A percentile compares a stretch with the other conserved stretches of the same genome.
Evolutionary conservation across 1,140 invertebrate genomes (phyloP).

Genomic region (Armadillidium nasatum): DNA sequence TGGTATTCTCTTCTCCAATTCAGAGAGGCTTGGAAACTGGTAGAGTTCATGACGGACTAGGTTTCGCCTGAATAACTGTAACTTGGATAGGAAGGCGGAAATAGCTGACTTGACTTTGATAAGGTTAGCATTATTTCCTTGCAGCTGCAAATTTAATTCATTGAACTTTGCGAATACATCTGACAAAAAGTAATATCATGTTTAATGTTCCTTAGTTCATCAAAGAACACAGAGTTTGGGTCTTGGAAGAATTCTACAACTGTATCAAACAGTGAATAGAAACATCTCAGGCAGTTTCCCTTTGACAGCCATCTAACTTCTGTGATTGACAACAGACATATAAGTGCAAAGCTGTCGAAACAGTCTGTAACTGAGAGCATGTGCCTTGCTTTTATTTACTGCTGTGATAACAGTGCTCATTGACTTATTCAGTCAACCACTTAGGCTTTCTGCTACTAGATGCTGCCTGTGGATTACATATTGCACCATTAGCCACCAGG

Average conservation of each 20-base stretch:
- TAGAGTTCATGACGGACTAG: slow-evolving; percentile 15
- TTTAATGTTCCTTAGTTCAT: slow-evolving; percentile 26
- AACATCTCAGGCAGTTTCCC: too few relatives aligned
- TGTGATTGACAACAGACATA: too few relatives aligned
- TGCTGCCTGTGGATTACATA: too few relatives aligned
- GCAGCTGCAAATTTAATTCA: slow-evolving; percentile 16
- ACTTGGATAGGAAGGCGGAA: too few relatives aligned
- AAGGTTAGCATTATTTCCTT: slow-evolving; percentile 16
- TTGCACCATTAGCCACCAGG: too few relatives aligned
- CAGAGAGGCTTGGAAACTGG: too few relatives aligned
- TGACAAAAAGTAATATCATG: slow-evolving; percentile 25
- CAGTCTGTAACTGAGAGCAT: too few relatives aligned
- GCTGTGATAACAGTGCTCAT: slow-evolving; percentile 37
- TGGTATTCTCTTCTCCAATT: too few relatives aligned
- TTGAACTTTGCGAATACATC: slow-evolving; percentile 30
- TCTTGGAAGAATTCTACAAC: too few relatives aligned
- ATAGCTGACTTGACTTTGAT: slow-evolving; percentile 20
- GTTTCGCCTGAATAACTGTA: slow-evolving; percentile 28
- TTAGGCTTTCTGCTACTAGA: slow-evolving; percentile 40
- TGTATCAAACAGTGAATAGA: too few relatives aligned
- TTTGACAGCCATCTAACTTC: too few relatives aligned
- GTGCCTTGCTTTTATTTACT: slow-evolving; percentile 36
- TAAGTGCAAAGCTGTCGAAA: slow-evolving; percentile 38
- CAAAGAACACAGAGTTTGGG: slow-evolving; percentile 19
- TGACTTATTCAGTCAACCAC: slow-evolving; percentile 35